These are phyloP conservation scores for Ceratosolen fusciceps DNA, from an alignment of 1,140 invertebrate genomes.

Conservation along the genomic window DNA sequence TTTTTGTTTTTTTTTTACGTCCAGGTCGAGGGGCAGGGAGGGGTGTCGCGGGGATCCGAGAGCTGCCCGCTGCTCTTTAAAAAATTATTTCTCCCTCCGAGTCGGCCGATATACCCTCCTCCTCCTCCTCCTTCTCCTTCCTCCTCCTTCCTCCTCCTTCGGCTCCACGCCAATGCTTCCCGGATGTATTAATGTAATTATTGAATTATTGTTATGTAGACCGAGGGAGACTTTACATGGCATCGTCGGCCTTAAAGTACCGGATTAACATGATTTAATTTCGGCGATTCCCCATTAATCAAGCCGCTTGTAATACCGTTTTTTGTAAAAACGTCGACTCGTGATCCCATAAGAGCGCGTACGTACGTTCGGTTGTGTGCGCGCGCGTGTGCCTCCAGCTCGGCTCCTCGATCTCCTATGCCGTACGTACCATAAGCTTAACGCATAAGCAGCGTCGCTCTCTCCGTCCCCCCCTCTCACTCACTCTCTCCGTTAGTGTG, in stretches of 20 bases:
- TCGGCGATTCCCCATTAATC: neutral
- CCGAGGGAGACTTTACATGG: neutral
- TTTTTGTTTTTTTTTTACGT: neutral
- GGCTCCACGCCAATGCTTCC: neutral
- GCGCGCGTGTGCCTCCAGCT: no score
- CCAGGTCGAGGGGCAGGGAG: no score
- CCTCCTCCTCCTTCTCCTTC: no score
- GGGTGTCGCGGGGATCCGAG: neutral
- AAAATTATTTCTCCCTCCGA: neutral
- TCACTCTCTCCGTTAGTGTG: no score
- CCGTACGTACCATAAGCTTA: no score
- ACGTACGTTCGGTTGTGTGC: neutral
- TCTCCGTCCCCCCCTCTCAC: no score
- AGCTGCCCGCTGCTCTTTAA: neutral
- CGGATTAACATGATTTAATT: neutral
- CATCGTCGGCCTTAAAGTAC: neutral
- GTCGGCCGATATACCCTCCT: no score
- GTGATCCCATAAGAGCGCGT: neutral
- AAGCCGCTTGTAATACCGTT: no score
- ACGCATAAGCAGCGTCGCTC: no score
- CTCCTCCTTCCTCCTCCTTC: no score
- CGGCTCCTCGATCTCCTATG: no score
- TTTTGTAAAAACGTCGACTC: neutral
- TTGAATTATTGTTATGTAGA: neutral
- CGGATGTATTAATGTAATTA: neutral